Evolutionary conservation across 1,140 invertebrate genomes (phyloP).

Genomic region (Sycophaga agraensis): DNA sequence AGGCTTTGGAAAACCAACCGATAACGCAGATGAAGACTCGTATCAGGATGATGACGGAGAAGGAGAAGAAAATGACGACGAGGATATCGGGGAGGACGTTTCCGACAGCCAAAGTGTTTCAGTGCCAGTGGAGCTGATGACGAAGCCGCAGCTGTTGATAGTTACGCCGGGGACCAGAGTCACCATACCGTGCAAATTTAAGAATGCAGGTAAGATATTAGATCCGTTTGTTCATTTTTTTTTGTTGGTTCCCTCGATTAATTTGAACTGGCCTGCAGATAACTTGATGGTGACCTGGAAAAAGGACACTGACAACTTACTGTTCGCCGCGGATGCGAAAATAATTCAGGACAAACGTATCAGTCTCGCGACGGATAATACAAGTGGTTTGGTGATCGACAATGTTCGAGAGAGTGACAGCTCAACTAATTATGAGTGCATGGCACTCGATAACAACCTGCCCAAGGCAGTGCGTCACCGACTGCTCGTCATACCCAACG

Average conservation of each 20-base stretch:
- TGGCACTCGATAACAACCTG: background rate
- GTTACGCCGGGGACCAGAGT: background rate
- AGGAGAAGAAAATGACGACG: background rate
- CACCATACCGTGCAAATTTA: constrained; percentile 8
- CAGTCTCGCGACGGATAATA: background rate
- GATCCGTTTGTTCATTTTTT: no score
- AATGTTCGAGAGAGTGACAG: background rate
- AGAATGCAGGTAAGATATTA: constrained; percentile 15
- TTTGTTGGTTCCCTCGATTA: no score
- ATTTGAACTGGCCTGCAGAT: no score
- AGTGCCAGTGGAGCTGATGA: background rate
- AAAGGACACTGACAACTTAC: background rate
- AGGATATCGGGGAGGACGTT: background rate
- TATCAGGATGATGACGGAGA: background rate
- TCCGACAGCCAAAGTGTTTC: background rate
- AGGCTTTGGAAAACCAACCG: background rate
- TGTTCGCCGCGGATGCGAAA: background rate
- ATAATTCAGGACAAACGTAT: background rate
- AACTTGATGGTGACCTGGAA: background rate
- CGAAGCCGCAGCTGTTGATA: background rate
- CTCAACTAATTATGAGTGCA: background rate
- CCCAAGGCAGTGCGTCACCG: background rate
- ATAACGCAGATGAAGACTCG: background rate
- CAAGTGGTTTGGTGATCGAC: background rate
- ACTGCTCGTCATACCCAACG: background rate